Conservation (phyloP, 1,140 invertebrate genomes). For the Nasonia vitripennis region DNA sequence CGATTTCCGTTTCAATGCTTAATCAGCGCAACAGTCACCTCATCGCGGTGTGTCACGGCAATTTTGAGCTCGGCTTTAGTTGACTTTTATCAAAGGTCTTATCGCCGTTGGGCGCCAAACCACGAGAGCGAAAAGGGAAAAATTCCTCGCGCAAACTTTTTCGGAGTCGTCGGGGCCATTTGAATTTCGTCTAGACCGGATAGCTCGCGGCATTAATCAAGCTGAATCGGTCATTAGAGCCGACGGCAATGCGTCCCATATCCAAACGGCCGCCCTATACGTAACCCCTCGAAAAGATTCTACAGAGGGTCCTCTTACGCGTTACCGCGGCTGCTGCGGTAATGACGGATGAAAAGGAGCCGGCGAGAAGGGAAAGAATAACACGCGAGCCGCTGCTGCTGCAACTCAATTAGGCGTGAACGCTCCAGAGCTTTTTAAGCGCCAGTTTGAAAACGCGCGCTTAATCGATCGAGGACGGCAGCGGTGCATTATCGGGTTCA, state of each 20-base stretch:
- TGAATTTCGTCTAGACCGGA: constrained; percentile 66
- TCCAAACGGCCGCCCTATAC: constrained; percentile 49
- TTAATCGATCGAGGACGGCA: background rate
- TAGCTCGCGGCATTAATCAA: constrained; percentile 64
- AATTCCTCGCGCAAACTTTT: background rate
- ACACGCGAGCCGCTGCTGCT: background rate
- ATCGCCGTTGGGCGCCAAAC: too few relatives aligned
- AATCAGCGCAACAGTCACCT: too few relatives aligned
- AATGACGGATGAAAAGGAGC: background rate
- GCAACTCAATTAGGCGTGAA: constrained; percentile 30
- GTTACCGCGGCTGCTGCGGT: background rate
- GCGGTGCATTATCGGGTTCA: background rate
- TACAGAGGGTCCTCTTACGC: background rate
- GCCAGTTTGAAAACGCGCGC: background rate
- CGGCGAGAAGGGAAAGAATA: background rate
- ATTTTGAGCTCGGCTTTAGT: too few relatives aligned
- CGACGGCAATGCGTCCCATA: constrained; percentile 57
- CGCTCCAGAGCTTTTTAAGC: background rate
- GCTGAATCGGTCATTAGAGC: constrained; percentile 67
- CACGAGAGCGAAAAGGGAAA: background rate
- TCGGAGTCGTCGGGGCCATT: background rate
- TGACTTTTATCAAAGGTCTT: too few relatives aligned
- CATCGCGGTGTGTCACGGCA: too few relatives aligned
- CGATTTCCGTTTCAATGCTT: background rate
- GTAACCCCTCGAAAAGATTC: too few relatives aligned